Base-by-base conservation (phyloP, 2,113 vertebrate genomes). In the Otus sunia region DNA sequence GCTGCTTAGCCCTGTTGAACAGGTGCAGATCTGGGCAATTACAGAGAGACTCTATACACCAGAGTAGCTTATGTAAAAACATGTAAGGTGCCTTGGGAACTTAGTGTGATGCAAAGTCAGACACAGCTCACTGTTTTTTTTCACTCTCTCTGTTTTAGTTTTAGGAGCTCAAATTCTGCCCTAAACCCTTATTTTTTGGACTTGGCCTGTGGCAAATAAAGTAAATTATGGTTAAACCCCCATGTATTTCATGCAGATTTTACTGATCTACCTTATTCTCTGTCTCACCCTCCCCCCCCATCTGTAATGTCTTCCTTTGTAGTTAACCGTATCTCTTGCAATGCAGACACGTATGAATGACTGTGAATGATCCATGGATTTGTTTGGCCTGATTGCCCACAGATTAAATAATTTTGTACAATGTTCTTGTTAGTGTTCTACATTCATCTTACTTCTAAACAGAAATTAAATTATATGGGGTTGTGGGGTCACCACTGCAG, bases 351-450 rank as follows among this genome's bases (percentile, higher is more conserved):
- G 1, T 58, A 59, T 37, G 58, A 89, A 67, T 58, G 69, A 93
- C 86, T 90, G 68, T 22, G 52, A 93, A 68, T 87, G 88, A 95
- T 91, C 90, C n/a, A 82, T 22, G 34, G 29, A 83, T 97, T 92
- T 89, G 71, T 91, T 79, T 72, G 69, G 71, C 74, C 89, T 73
- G 77, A 94, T 58, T 93, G 63, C 69, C 39, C 86, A 78, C 37
- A 90, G 83, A 96, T 93, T 90, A 93, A 95, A 96, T 92, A 4
- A 93, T 81, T 92, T 78, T 36, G 55, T 92, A 80, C 63, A 60
- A 75, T 60, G 53, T 60, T 94, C 30, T 78, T 69, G 12, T 92
- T 84, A 49, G 66, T 39, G 58, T 86, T 89, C 68, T 55, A 83
- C 63, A 81, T 60, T 63, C 32, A 49, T 86, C 77, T 85, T 84